A percentile compares a stretch with the other conserved stretches of the same genome.
phyloP scores from a whole-genome alignment of 2,888 invertebrate genomes.

The Lissonota sp. region DNA sequence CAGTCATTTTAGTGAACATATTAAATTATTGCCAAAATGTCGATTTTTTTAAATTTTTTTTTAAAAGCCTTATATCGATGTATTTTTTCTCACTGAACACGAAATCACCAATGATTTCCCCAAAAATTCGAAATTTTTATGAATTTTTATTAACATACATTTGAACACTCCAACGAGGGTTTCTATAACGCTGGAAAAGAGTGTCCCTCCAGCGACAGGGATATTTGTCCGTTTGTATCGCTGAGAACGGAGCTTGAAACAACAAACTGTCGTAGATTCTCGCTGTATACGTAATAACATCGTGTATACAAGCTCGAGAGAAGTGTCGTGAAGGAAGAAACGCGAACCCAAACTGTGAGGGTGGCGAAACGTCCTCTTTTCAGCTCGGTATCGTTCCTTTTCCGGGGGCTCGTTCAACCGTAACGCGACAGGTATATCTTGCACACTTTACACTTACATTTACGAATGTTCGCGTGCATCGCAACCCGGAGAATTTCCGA shows the following conservation, averaged over 20 bases:
- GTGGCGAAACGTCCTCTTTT: conserved; percentile 46
- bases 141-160: background rate
- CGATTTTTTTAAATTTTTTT: too few species aligned
- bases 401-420: conserved; percentile 40
- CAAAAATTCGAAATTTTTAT: too few species aligned
- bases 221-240: conserved; percentile 22
- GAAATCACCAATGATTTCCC: too few species aligned
- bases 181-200: conserved; percentile 16
- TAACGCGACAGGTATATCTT: conserved; percentile 22
- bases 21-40: too few species aligned
- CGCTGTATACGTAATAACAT: background rate
- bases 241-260: background rate
- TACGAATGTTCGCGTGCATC: too few species aligned
- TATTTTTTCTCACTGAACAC: too few species aligned
- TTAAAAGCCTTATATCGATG: too few species aligned
- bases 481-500: background rate
- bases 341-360: background rate
- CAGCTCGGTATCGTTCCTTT: conserved; percentile 51
- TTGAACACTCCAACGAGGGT: conserved; percentile 25
- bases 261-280: conserved; percentile 3
- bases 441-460: too few species aligned
- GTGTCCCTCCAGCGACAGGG: conserved; percentile 12
- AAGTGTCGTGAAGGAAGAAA: background rate
- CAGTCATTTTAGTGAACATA: too few species aligned
- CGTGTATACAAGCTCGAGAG: background rate